These are phyloP conservation scores for Nymphalis io DNA, from an alignment of 1,140 invertebrate genomes.

Conservation along the genomic window DNA sequence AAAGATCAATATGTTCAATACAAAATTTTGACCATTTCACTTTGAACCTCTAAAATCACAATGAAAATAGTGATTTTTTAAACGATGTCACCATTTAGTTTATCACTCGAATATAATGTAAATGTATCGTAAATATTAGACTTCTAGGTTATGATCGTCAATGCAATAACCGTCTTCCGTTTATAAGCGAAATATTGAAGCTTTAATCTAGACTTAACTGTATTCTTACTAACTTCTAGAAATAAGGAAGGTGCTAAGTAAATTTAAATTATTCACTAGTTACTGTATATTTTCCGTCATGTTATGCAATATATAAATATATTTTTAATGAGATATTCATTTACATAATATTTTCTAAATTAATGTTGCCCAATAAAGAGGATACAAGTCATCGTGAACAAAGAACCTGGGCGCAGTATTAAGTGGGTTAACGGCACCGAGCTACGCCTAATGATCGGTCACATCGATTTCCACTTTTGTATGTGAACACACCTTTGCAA, in stretches of 20 bases:
- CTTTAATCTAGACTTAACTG: constrained; percentile 67
- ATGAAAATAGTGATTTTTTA: neutral
- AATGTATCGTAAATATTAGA: constrained; percentile 7
- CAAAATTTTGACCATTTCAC: neutral
- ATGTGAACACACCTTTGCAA: constrained; percentile 19
- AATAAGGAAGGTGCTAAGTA: constrained; percentile 53
- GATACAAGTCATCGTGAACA: neutral
- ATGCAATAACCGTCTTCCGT: constrained; percentile 62
- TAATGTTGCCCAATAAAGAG: neutral
- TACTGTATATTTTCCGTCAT: constrained; percentile 3
- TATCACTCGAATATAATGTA: neutral
- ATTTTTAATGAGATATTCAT: neutral
- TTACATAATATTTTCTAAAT: neutral
- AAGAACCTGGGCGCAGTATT: constrained; percentile 17
- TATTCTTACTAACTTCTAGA: constrained; percentile 48
- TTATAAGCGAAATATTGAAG: constrained; percentile 58
- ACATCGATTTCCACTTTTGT: constrained; percentile 26
- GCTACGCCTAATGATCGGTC: constrained; percentile 21
- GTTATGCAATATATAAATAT: constrained; percentile 14
- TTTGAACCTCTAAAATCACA: constrained; percentile 5
- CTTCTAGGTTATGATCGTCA: constrained; percentile 7
- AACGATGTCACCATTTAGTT: constrained; percentile 6
- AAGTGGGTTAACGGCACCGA: constrained; percentile 30
- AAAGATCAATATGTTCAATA: neutral
- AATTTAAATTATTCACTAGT: constrained; percentile 32